Percentiles rank a stretch among this genome's conserved stretches.
Conservation (phyloP, 2,888 invertebrate genomes). For the Folsomia manolachei region DNA sequence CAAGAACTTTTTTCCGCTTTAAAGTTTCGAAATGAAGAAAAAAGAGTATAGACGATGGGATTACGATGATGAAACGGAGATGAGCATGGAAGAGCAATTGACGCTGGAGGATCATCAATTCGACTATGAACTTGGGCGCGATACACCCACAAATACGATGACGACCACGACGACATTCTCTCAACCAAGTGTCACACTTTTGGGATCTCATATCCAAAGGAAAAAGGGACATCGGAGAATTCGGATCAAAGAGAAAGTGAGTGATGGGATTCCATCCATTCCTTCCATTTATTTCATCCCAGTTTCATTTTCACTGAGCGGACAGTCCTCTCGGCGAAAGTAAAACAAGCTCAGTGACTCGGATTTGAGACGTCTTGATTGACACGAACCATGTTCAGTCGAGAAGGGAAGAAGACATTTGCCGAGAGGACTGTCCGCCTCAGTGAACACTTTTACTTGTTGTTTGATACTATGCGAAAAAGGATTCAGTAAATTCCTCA, state of each 20-base stretch:
- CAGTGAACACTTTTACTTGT: no score
- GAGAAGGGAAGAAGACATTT: no score
- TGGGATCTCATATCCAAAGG: slow-evolving; percentile 30
- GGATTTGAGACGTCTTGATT: not conserved
- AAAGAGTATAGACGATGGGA: slow-evolving; percentile 42
- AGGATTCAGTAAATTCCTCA: not conserved
- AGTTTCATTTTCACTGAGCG: no score
- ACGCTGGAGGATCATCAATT: slow-evolving; percentile 36
- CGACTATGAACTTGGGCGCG: slow-evolving; percentile 41
- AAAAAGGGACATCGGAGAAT: slow-evolving; percentile 28
- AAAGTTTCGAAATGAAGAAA: slow-evolving; percentile 34
- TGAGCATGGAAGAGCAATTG: slow-evolving; percentile 42
- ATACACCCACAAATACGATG: slow-evolving; percentile 42
- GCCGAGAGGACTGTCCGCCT: no score
- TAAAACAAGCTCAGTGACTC: not conserved
- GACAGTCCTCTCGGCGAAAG: no score
- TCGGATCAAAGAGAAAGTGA: slow-evolving; percentile 37
- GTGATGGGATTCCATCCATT: not conserved
- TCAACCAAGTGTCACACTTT: slow-evolving; percentile 44
- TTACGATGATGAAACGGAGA: slow-evolving; percentile 42
- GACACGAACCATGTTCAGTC: not conserved
- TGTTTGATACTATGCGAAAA: no score
- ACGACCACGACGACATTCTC: slow-evolving; percentile 47
- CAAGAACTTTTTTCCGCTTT: not conserved
- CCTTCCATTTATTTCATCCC: no score